These are phyloP conservation scores for Pseudorhombus dupliciocellatus DNA, from an alignment of 2,113 vertebrate genomes.

Conservation along the genomic window DNA sequence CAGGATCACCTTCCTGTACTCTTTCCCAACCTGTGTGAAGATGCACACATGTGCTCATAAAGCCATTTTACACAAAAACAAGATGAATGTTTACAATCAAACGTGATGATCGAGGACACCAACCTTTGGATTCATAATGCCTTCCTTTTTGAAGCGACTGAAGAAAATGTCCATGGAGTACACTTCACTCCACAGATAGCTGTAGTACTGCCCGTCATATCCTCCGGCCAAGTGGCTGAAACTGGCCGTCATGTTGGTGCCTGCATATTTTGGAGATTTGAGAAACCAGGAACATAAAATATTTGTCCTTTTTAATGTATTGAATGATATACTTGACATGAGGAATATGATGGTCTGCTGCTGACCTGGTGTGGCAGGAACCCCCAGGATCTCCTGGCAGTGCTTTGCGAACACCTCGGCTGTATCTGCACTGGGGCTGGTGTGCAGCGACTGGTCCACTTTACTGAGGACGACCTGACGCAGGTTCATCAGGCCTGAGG, in stretches of 20 bases:
- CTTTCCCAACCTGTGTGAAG: slow-evolving; percentile 87
- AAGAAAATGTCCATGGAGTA: slow-evolving; percentile 96
- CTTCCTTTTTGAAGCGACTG: slow-evolving; percentile 91
- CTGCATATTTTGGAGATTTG: no score
- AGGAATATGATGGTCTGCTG: no score
- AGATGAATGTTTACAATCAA: background rate
- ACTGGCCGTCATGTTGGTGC: slow-evolving; percentile 82
- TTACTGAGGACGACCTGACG: slow-evolving; percentile 95
- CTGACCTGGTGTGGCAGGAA: slow-evolving; percentile 91
- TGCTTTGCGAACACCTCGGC: slow-evolving; percentile 87
- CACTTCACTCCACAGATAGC: slow-evolving; percentile 96
- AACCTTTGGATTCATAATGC: slow-evolving; percentile 93
- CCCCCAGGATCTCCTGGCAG: slow-evolving; percentile 88
- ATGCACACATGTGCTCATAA: background rate
- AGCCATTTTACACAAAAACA: background rate
- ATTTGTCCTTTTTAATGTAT: no score
- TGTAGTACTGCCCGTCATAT: slow-evolving; percentile 95
- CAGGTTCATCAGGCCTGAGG: slow-evolving; percentile 90
- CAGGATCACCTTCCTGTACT: slow-evolving; percentile 91
- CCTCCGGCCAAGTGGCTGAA: slow-evolving; percentile 89
- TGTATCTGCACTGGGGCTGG: slow-evolving; percentile 81
- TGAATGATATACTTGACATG: no score
- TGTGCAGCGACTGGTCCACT: slow-evolving; percentile 91
- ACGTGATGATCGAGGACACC: background rate
- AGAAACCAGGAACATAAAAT: no score